A percentile compares a stretch with the other conserved stretches of the same genome.
Evolutionary conservation across 2,113 vertebrate species (phyloP).

Genomic region (Oreotrochilus melanogaster): DNA sequence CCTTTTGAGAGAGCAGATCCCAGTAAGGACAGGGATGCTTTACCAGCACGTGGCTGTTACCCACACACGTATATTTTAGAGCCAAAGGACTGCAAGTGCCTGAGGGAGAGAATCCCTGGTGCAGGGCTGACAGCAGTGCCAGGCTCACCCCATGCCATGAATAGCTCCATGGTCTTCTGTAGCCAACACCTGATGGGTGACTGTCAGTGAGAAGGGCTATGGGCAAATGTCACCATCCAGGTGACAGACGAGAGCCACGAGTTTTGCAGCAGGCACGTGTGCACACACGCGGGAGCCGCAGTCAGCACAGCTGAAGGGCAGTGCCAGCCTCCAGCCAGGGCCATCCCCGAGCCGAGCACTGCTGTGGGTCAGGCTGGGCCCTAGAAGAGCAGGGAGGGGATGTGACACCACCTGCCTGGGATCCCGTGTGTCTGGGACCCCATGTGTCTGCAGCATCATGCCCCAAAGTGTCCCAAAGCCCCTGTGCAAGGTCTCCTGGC

Average conservation of each 20-base stretch:
- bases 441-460: accelerated
- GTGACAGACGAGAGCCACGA: accelerated
- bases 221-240: background rate
- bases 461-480: accelerated
- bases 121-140: background rate
- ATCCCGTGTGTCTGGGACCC: background rate
- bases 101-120: background rate
- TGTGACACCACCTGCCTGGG: background rate
- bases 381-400: background rate
- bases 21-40: accelerated
- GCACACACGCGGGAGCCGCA: background rate
- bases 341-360: accelerated
- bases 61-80: background rate
- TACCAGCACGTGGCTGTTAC: background rate
- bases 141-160: accelerated
- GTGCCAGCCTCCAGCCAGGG: background rate
- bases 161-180: accelerated
- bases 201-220: background rate
- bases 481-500: background rate
- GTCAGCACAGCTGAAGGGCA: background rate
- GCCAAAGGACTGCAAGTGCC: background rate
- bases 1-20: background rate
- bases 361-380: background rate
- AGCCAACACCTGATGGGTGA: background rate
- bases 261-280: background rate